Evolutionary conservation across 2,888 invertebrate species (phyloP).

Genomic region (Ormyrus thymus): DNA sequence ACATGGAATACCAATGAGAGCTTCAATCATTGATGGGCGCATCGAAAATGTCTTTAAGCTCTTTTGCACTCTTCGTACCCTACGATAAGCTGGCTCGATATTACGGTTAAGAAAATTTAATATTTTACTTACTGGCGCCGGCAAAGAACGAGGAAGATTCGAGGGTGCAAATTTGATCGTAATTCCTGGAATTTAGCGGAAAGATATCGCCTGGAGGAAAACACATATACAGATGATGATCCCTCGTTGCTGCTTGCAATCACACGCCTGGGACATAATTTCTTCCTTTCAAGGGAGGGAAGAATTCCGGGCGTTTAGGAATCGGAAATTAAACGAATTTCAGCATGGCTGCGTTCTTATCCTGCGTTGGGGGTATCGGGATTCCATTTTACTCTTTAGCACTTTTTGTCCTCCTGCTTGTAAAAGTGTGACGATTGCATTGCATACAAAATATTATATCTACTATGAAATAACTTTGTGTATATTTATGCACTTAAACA

Average conservation of each 20-base stretch:
- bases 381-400: neutral
- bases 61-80: neutral
- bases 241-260: constrained; percentile 7
- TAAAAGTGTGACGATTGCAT: no score
- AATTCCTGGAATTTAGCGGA: neutral
- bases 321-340: constrained; percentile 33
- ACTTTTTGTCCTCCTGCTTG: neutral
- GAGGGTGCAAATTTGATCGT: constrained; percentile 20
- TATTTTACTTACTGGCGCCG: constrained; percentile 11
- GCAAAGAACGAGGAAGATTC: neutral
- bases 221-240: neutral
- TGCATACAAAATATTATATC: no score
- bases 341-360: constrained; percentile 14
- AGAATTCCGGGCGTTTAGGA: constrained; percentile 15
- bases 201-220: constrained; percentile 16
- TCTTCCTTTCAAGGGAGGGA: constrained; percentile 10
- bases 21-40: neutral
- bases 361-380: neutral
- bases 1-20: no score
- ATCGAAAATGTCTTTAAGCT: constrained; percentile 18
- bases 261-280: constrained; percentile 21
- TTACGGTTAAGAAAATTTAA: constrained; percentile 25
- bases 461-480: no score
- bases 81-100: constrained; percentile 7
- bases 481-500: no score